Percentiles rank a stretch among this genome's conserved stretches.
phyloP scores from a whole-genome alignment of 2,113 vertebrate species.

The Rattus rattus region DNA sequence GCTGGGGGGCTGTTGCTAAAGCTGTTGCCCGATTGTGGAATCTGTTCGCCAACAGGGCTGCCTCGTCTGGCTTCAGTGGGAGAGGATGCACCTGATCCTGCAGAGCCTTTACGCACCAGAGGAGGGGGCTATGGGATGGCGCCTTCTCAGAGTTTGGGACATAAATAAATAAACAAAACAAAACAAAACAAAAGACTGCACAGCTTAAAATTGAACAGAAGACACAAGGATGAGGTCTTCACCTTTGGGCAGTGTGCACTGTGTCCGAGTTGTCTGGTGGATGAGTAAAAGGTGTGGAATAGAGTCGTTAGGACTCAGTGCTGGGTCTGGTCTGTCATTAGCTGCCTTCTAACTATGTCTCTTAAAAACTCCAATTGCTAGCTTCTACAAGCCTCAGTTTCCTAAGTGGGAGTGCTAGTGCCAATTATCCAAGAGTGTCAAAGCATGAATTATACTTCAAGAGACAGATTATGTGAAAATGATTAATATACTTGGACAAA shows the following conservation, averaged over 20 bases:
- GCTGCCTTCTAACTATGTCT: neutral
- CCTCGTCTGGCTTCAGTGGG: no score
- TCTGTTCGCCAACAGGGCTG: no score
- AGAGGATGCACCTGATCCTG: no score
- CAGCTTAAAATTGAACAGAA: slow-evolving; percentile 12
- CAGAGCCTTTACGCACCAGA: no score
- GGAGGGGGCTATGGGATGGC: no score
- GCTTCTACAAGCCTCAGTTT: neutral
- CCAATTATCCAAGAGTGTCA: neutral
- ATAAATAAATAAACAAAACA: no score
- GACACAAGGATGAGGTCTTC: neutral
- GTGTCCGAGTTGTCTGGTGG: neutral
- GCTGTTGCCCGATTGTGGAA: no score
- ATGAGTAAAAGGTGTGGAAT: neutral
- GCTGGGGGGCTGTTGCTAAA: no score
- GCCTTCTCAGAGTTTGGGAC: no score
- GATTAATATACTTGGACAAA: neutral
- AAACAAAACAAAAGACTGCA: neutral
- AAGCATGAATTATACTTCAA: neutral
- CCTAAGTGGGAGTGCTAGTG: slow-evolving; percentile 31
- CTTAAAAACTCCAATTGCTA: neutral
- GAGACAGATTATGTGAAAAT: neutral
- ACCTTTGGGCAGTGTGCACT: neutral
- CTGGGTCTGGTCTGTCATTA: neutral
- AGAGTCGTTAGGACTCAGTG: neutral